Conservation (phyloP, 1,140 invertebrate species). For the Cecropterus lyciades region DNA sequence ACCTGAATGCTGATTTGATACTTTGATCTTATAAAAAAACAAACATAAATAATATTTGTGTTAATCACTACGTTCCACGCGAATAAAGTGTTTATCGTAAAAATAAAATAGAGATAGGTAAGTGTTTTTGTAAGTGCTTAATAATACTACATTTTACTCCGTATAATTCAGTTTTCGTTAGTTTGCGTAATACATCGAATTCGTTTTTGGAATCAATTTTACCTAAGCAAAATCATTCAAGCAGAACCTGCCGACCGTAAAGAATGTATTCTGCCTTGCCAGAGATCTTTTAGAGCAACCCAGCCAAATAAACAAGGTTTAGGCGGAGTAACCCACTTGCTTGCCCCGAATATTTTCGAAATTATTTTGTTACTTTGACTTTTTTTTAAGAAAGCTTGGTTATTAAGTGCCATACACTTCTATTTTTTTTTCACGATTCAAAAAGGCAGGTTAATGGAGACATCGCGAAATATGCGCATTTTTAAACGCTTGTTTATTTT, state of each 20-base stretch:
- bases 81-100: too few species aligned
- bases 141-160: too few species aligned
- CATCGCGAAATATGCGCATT: slow-evolving; percentile 23
- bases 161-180: too few species aligned
- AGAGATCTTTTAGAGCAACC: slow-evolving; percentile 1
- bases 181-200: too few species aligned
- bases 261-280: not conserved
- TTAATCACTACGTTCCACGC: too few species aligned
- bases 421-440: too few species aligned
- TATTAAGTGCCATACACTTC: too few species aligned
- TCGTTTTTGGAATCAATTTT: slow-evolving; percentile 8
- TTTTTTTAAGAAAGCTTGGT: not conserved
- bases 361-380: not conserved
- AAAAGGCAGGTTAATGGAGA: not conserved
- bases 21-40: too few species aligned
- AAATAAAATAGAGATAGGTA: too few species aligned
- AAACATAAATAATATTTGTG: too few species aligned
- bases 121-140: too few species aligned
- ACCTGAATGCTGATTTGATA: too few species aligned
- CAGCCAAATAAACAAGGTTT: slow-evolving; percentile 17
- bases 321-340: slow-evolving; percentile 16
- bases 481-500: slow-evolving; percentile 7
- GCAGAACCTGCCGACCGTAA: slow-evolving; percentile 9
- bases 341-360: slow-evolving; percentile 11
- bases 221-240: slow-evolving; percentile 2